These are phyloP conservation scores for Pristionchus japonicus DNA, from an alignment of 2,888 invertebrate species.

Conservation along the genomic window DNA sequence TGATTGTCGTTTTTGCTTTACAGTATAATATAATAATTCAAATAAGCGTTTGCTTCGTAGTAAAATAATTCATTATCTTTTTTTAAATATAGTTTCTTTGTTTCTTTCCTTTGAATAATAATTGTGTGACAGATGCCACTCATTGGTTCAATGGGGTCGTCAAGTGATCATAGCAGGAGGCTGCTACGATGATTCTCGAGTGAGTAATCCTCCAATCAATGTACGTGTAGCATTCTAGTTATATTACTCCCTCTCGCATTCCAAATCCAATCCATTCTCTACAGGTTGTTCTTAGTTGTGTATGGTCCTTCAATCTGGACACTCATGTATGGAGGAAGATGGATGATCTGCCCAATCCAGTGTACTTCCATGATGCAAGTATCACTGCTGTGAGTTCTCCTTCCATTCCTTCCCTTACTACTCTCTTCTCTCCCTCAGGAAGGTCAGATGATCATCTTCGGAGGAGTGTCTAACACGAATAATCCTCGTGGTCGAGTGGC, in stretches of 20 bases:
- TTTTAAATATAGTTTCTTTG: not conserved
- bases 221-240: not conserved
- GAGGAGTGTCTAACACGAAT: conserved; percentile 1
- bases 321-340: conserved; percentile 29
- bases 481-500: not conserved
- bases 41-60: not conserved
- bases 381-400: not conserved
- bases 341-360: conserved; percentile 23
- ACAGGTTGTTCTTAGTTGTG: not conserved
- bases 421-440: not conserved
- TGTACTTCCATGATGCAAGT: conserved; percentile 42
- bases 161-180: conserved; percentile 44
- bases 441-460: conserved; percentile 40
- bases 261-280: not conserved
- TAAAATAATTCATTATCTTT: not conserved
- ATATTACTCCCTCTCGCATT: not conserved
- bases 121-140: conserved; percentile 44
- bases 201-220: not conserved
- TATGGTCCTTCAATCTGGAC: conserved; percentile 40
- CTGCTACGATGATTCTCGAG: not conserved
- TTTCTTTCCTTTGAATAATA: too few relatives aligned
- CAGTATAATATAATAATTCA: not conserved
- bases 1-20: not conserved
- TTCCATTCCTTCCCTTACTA: not conserved
- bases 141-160: conserved; percentile 28